Percentiles rank a stretch among this genome's conserved stretches.
Conservation (phyloP, 1,140 invertebrate genomes). For the Eciton burchellii region DNA sequence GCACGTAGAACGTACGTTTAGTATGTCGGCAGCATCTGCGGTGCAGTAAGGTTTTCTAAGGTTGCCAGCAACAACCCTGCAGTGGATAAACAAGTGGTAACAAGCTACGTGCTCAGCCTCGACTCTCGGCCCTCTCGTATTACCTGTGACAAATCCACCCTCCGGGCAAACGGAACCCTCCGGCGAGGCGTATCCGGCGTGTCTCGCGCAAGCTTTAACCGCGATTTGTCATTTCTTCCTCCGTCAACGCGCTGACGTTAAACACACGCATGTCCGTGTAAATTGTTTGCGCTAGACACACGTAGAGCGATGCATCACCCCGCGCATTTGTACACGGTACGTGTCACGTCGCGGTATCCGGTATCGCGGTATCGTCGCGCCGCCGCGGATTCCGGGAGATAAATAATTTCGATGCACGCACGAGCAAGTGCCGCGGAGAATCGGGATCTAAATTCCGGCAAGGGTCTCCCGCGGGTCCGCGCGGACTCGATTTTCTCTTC, state of each 20-base stretch:
- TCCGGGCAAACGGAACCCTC: constrained; percentile 27
- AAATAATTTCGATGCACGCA: neutral
- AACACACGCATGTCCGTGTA: constrained; percentile 21
- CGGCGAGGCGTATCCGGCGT: constrained; percentile 1
- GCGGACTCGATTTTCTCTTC: neutral
- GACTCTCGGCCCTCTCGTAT: constrained; percentile 55
- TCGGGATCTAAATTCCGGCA: neutral
- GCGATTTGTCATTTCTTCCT: constrained; percentile 56
- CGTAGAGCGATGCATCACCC: neutral
- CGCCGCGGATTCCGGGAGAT: neutral
- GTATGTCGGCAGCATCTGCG: constrained; percentile 73
- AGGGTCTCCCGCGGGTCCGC: neutral
- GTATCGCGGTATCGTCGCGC: too few relatives aligned
- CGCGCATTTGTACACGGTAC: neutral
- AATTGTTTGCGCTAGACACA: constrained; percentile 18
- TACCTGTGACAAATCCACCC: constrained; percentile 73
- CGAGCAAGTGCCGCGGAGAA: neutral
- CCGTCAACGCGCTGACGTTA: neutral
- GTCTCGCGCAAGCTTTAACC: constrained; percentile 52
- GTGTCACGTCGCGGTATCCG: neutral
- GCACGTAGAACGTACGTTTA: constrained; percentile 74
- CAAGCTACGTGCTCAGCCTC: constrained; percentile 78
- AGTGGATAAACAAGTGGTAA: constrained; percentile 81
- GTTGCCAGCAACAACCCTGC: constrained; percentile 64
- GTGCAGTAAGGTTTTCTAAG: constrained; percentile 71